Base-by-base conservation (phyloP, 2,888 invertebrate species). In the Scaptomyza parva region DNA sequence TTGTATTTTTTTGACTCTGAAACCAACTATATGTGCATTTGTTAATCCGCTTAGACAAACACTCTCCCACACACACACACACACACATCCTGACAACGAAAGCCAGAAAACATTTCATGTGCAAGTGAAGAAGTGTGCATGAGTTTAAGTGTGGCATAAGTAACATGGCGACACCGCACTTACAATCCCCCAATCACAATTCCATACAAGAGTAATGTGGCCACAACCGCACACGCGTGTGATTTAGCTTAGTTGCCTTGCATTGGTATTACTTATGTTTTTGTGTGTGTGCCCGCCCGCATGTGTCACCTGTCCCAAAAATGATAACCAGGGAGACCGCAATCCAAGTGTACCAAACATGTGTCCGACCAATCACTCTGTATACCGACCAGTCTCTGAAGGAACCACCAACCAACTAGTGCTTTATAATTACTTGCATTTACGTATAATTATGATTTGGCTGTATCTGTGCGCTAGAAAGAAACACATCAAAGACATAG, bases 31-130 rank as follows among this genome's bases (percentile, higher is more conserved):
- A 8, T 26, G 40, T 24, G 24, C 53, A 54, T 37, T 60, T 64
- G 44, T 18, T 65, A 81, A 80, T 72, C 76, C 70, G 68, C 76
- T 78, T 81, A 77, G 47, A 64, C 55, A 48, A 63, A 77, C 57
- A 63, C 51, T 59, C 44, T 48, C 28, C 45, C 63, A 17, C 7
- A 35, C 35, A 66, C 55, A 48, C 60, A 78, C 35, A 44, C 63
- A 35, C 53, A 48, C 65, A 54, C 43, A 17, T 45, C 44, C 30
- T 57, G 50, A 52, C 55, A 57, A 26, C 35, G 14, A 14, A 8
- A 52, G 22, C 53, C 2, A 17, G 17, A 37, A 3, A 14, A 37
- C 8, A n/a, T 28, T 47, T 17, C 3, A 45, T 54, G 28, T 26
- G 11, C 7, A 35, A 37, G 33, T 17, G 22, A 5, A 8, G 26